Evolutionary conservation across 2,888 invertebrate genomes (phyloP).

Genomic region (Troglohyphantes excavatus): DNA sequence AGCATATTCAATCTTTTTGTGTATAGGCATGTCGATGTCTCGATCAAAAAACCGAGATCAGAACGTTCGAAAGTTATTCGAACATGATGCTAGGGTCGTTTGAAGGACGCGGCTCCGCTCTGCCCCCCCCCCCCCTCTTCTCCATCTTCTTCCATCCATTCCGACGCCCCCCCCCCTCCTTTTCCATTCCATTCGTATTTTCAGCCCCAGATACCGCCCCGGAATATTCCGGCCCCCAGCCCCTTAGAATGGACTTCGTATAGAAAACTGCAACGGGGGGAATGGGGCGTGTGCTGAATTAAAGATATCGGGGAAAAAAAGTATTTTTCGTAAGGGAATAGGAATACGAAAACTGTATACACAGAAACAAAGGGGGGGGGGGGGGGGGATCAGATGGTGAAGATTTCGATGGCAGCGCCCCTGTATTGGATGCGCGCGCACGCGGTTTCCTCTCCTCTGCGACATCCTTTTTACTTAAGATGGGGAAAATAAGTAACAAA

Average conservation of each 20-base stretch:
- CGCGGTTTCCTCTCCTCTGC: constrained; percentile 58
- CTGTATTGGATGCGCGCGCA: constrained; percentile 53
- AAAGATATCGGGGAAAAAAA: constrained; percentile 5
- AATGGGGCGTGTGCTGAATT: constrained; percentile 23
- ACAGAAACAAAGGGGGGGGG: constrained; percentile 17
- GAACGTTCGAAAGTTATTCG: constrained; percentile 56
- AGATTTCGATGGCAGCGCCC: constrained; percentile 75
- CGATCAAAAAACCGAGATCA: neutral
- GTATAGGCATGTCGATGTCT: neutral
- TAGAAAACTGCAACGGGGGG: neutral
- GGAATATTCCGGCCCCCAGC: neutral
- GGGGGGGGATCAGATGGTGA: constrained; percentile 42
- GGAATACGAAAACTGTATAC: constrained; percentile 16
- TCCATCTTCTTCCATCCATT: constrained; percentile 38
- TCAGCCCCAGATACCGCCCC: neutral
- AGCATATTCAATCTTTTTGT: neutral
- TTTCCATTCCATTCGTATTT: neutral
- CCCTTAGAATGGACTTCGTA: neutral
- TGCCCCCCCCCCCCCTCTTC: constrained; percentile 23
- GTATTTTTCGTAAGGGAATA: constrained; percentile 12
- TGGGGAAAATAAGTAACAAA: constrained; percentile 29
- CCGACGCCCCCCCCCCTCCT: constrained; percentile 30
- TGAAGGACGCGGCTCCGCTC: constrained; percentile 68
- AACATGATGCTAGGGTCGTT: constrained; percentile 68
- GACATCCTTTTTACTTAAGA: constrained; percentile 52